A percentile compares a stretch with the other conserved stretches of the same genome.
Conservation (phyloP, 2,888 invertebrate species). For the Drosophila cyrtoloma region DNA sequence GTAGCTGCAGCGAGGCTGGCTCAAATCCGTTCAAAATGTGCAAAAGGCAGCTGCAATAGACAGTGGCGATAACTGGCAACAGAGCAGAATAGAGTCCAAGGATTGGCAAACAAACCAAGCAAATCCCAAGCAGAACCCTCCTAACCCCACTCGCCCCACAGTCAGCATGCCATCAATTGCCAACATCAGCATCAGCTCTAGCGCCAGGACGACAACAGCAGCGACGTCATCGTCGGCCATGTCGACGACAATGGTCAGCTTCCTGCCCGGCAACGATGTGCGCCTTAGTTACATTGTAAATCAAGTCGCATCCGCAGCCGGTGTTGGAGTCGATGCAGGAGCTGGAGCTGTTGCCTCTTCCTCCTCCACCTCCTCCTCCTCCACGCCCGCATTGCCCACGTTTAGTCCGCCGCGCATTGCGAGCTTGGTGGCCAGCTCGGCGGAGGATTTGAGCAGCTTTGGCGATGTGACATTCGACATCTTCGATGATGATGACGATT, state of each 20-base stretch:
- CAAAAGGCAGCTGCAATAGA: constrained; percentile 48
- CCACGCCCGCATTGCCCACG: constrained; percentile 63
- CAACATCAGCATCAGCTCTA: constrained; percentile 59
- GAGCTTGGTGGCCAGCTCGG: constrained; percentile 83
- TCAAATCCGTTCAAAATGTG: constrained; percentile 45
- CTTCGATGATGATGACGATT: constrained; percentile 84
- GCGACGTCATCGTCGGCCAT: constrained; percentile 29
- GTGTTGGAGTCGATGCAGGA: constrained; percentile 15
- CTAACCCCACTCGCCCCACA: neutral
- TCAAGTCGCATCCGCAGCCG: constrained; percentile 59
- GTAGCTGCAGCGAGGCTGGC: constrained; percentile 32
- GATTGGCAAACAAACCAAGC: constrained; percentile 36
- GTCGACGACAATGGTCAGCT: constrained; percentile 54
- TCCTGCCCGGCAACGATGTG: constrained; percentile 62
- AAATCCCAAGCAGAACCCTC: constrained; percentile 5
- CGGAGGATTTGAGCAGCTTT: constrained; percentile 82
- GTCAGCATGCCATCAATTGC: constrained; percentile 71
- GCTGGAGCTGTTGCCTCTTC: neutral
- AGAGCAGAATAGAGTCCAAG: constrained; percentile 43
- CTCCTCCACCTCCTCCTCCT: constrained; percentile 2
- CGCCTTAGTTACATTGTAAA: constrained; percentile 77
- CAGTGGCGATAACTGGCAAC: constrained; percentile 47
- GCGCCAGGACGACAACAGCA: constrained; percentile 37
- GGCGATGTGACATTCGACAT: constrained; percentile 84
- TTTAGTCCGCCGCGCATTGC: constrained; percentile 83